phyloP scores from a whole-genome alignment of 2,888 invertebrate species.

The Lycophotia porphyrea region DNA sequence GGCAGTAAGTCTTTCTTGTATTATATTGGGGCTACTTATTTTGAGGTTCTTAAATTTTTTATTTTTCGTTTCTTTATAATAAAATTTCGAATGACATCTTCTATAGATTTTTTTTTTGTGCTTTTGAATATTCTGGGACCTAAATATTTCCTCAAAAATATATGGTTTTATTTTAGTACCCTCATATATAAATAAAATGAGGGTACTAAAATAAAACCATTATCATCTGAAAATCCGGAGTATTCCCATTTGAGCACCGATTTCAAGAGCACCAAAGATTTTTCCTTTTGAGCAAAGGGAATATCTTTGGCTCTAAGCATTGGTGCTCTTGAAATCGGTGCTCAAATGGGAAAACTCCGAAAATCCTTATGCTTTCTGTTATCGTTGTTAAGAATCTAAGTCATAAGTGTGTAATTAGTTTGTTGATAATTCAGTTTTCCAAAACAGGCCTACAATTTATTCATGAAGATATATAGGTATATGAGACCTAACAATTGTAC shows the following conservation, averaged over 20 bases:
- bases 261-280: no score
- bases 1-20: background rate
- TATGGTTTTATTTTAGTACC: no score
- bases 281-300: no score
- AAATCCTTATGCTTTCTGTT: background rate
- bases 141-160: background rate
- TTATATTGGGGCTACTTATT: background rate
- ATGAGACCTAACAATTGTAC: background rate
- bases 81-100: background rate
- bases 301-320: no score
- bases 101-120: background rate
- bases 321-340: no score
- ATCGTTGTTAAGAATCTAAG: background rate
- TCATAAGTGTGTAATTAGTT: background rate
- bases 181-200: no score
- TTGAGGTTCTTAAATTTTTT: background rate
- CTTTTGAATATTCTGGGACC: background rate
- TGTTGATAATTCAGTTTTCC: background rate
- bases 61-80: slow-evolving; percentile 1
- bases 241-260: no score
- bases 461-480: background rate
- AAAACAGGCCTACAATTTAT: background rate
- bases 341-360: no score
- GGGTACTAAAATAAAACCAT: background rate
- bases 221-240: background rate